These are phyloP conservation scores for Thereva unica DNA, from an alignment of 2,888 invertebrate genomes.

Conservation along the genomic window DNA sequence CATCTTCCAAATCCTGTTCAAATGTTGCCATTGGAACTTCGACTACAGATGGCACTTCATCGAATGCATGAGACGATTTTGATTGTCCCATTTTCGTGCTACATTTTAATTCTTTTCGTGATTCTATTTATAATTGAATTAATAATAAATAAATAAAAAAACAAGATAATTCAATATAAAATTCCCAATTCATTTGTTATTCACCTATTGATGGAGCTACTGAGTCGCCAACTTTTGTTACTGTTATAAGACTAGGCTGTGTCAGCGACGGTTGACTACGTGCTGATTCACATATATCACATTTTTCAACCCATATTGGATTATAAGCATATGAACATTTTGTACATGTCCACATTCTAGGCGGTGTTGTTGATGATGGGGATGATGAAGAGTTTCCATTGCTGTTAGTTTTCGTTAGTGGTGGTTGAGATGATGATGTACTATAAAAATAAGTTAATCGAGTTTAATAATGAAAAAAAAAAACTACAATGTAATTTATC, in stretches of 20 bases:
- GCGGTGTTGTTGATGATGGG: constrained; percentile 44
- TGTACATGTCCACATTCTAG: constrained; percentile 83
- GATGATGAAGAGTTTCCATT: constrained; percentile 53
- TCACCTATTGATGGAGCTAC: constrained; percentile 48
- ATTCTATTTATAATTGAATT: constrained; percentile 39
- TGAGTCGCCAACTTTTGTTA: constrained; percentile 60
- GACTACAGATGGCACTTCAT: constrained; percentile 53
- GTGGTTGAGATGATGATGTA: constrained; percentile 43
- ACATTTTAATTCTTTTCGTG: constrained; percentile 46
- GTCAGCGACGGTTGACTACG: constrained; percentile 65
- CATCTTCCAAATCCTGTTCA: constrained; percentile 73
- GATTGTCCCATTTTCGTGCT: constrained; percentile 46
- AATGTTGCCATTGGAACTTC: constrained; percentile 68
- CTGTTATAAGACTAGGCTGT: constrained; percentile 72
- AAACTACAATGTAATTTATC: neutral
- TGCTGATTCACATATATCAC: constrained; percentile 79
- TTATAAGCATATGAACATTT: constrained; percentile 89
- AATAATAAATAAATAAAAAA: too few species aligned
- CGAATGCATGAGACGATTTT: constrained; percentile 47
- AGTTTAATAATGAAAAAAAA: neutral
- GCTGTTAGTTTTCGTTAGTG: constrained; percentile 44
- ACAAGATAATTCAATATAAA: constrained; percentile 1
- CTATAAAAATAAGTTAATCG: constrained; percentile 15
- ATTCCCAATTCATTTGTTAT: neutral
- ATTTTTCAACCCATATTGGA: constrained; percentile 76